Evolutionary conservation across 2,113 vertebrate genomes (phyloP), one percentile per base, ranked within the genome.

Genomic region (Echinops telfairi): DNA sequence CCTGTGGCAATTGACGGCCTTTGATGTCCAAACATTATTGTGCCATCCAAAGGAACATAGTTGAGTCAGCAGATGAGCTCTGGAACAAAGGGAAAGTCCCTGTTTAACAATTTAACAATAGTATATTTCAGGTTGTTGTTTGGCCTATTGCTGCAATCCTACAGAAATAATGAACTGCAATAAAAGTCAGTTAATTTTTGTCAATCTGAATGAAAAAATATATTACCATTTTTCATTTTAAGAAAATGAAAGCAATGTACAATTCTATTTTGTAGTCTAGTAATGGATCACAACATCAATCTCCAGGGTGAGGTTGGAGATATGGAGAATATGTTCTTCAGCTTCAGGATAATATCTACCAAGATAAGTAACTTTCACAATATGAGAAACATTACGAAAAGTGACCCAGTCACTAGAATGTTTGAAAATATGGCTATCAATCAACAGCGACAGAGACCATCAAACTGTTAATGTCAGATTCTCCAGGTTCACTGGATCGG

Each of bases 1-100:
- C 23, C 75, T 83, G 62, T 88, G 20, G 79, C 15, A 76, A 27
- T 5, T 73, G 36, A 75, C 38, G 86, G 38, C 5, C 81, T 88
- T 88, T 91, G 3, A 94, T 58, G 87, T 89, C 81, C 23, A 81
- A 85, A 70, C n/a, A 87, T 89, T 83, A 79, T 60, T 84, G 89
- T 78, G 7, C 10, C 14, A 70, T 85, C 82, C 87, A 62, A 86
- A 84, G 33, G 29, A 71, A 80, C 6, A 40, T 85, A 73, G 29
- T 66, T 87, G 40, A 15, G 57, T 33, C 29, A 75, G 31, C 53
- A 38, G 29, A 90, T 53, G 11, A 93, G 23, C 6, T 1, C 14
- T 83, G 36, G 15, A 31, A 79, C 31, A 83, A 92, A 83, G 22
- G 29, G 3, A 3, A 31, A 83, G 25, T 70, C 94, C 91, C 86